These are phyloP conservation scores for Mya arenaria DNA, from an alignment of 1,140 invertebrate species.

Conservation along the genomic window DNA sequence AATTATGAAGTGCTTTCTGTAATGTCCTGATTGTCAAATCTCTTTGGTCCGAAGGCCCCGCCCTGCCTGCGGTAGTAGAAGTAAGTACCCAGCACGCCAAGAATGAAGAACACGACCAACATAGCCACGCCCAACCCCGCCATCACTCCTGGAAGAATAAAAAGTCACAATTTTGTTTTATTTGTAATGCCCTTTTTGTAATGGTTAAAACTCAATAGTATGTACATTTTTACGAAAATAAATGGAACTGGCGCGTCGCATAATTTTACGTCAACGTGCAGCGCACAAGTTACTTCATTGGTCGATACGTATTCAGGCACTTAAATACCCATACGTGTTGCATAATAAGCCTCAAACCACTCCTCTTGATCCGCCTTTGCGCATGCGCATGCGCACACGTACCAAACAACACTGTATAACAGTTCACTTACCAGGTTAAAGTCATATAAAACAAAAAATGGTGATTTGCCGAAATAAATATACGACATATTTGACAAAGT, in stretches of 20 bases:
- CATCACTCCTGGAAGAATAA: slow-evolving; percentile 30
- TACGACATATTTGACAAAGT: too few species aligned
- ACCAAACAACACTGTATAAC: too few species aligned
- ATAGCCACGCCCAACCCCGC: slow-evolving; percentile 40
- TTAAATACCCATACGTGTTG: too few species aligned
- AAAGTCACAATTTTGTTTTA: neutral
- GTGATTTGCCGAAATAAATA: too few species aligned
- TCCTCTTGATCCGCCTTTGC: too few species aligned
- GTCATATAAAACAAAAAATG: too few species aligned
- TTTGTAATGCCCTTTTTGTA: neutral
- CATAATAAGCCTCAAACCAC: too few species aligned
- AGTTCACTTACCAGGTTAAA: too few species aligned
- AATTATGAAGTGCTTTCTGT: too few species aligned
- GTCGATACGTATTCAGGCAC: too few species aligned
- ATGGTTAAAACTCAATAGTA: neutral
- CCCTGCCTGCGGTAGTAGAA: slow-evolving; percentile 37
- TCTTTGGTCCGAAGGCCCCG: slow-evolving; percentile 41
- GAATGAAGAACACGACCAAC: slow-evolving; percentile 36
- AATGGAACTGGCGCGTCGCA: neutral
- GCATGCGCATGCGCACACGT: too few species aligned
- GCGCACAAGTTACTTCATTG: too few species aligned
- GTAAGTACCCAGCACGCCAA: slow-evolving; percentile 27
- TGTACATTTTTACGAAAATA: neutral
- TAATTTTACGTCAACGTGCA: neutral
- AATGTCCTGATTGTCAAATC: slow-evolving; percentile 15